Evolutionary conservation across 2,888 invertebrate genomes (phyloP), one percentile per base, ranked within the genome.

Genomic region (Parthenolecanium corni): DNA sequence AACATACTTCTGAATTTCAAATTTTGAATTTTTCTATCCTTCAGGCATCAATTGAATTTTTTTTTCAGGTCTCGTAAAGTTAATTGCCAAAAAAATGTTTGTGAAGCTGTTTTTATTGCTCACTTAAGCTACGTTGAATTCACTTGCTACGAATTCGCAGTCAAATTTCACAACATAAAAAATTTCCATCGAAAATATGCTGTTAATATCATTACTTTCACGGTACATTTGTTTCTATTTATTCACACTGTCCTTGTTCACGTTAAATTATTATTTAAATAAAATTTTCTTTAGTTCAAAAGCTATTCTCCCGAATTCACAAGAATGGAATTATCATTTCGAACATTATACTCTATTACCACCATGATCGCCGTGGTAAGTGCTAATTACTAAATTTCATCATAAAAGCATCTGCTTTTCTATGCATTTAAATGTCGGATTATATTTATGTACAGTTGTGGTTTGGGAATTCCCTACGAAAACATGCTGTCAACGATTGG

Each of bases 261-360:
- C 9, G 44, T 42, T 18, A 6, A 6, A 31, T 4, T 31, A 31
- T 31, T 31, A 9, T 6, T 31, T 31, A 31, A 31, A 46, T 53
- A 12, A 6, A 25, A 31, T 56, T 62, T 25, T 68, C 65, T 68
- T 82, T 82, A 95, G 95, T 93, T 94, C 73, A 93, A 93, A 76
- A 92, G 89, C 2, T 96, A 94, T 76, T 95, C 93, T 75, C 90
- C 94, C 52, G 87, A 87, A 11, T 97, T 95, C 73, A 95, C 95
- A 31, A 92, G 94, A 77, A 86, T 96, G 73, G 95, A 96, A 77
- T 91, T 96, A 66, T 96, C 95, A 92, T 93, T 96, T 73, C 79
- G 96, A 68, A 89, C 95, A 73, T 87, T 95, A 70, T 96, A 95
- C 75, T 78, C 95, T 56, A 76, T 93, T 46, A 80, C 87, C 44